These are phyloP conservation scores for Poecilobothrus nobilitatus DNA, from an alignment of 2,888 invertebrate species.

Conservation along the genomic window DNA sequence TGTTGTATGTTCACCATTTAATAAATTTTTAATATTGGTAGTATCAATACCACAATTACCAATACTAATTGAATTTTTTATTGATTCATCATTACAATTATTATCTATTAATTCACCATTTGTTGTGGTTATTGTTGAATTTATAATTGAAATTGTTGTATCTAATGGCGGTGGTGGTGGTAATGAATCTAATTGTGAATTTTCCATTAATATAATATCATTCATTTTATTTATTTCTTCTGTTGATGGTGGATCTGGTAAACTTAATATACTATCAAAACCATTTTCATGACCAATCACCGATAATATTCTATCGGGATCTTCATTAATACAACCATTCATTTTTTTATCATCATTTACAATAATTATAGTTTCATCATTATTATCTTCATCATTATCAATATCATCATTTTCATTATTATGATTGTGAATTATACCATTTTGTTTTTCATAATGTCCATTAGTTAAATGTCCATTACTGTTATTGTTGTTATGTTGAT, in stretches of 20 bases:
- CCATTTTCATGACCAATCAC: constrained; percentile 34
- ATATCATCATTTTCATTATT: constrained; percentile 25
- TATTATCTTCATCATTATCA: not conserved
- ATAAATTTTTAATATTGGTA: not conserved
- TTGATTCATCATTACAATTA: not conserved
- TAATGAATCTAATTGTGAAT: constrained; percentile 40
- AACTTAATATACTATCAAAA: constrained; percentile 41
- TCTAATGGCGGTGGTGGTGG: constrained; percentile 41
- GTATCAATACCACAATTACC: constrained; percentile 2
- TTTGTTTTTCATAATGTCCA: constrained; percentile 1
- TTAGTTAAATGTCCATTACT: not conserved
- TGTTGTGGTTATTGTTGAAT: constrained; percentile 7
- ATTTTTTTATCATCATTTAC: not conserved
- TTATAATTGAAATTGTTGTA: constrained; percentile 5
- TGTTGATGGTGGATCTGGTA: constrained; percentile 41
- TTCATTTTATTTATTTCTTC: constrained; percentile 41
- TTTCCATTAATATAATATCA: constrained; percentile 35
- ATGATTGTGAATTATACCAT: not conserved
- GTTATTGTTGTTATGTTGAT: constrained; percentile 37
- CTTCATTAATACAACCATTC: constrained; percentile 1
- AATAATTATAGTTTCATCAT: not conserved
- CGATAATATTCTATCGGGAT: constrained; percentile 25
- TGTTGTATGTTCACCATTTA: not conserved
- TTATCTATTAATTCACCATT: not conserved
- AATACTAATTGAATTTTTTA: not conserved